A percentile compares a stretch with the other conserved stretches of the same genome.
phyloP scores from a whole-genome alignment of 2,797 vertebrate genomes.

The Rhinichthys osculus region DNA sequence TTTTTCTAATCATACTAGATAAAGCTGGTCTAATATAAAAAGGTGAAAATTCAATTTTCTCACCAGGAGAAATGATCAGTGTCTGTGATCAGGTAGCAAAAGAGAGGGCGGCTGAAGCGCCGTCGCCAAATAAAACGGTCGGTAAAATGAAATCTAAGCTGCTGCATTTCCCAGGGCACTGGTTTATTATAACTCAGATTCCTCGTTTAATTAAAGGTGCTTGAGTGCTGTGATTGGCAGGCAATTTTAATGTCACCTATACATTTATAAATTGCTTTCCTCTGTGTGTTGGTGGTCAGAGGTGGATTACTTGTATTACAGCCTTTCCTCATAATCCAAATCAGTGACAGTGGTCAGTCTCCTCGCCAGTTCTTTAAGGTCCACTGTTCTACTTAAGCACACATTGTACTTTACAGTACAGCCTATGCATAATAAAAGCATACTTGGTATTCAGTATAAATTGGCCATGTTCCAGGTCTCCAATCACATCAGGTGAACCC shows the following conservation, averaged over 20 bases:
- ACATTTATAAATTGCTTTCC: constrained; percentile 61
- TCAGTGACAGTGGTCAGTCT: constrained; percentile 37
- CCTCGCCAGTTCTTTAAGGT: constrained; percentile 3
- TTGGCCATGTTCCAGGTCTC: constrained; percentile 22
- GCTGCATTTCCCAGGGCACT: constrained; percentile 58
- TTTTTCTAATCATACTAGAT: constrained; percentile 62
- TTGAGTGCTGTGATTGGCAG: constrained; percentile 63
- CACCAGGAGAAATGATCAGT: constrained; percentile 65
- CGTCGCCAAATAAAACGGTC: constrained; percentile 62
- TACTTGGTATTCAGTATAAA: constrained; percentile 24
- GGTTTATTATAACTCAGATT: constrained; percentile 61
- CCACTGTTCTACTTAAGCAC: constrained; percentile 19
- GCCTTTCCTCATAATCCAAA: constrained; percentile 22
- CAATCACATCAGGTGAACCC: constrained; percentile 32
- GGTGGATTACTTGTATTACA: constrained; percentile 51
- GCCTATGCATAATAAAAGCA: constrained; percentile 36
- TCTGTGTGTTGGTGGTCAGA: constrained; percentile 44
- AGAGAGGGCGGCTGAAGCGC: constrained; percentile 65
- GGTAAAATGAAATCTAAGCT: constrained; percentile 70
- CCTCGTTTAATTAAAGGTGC: constrained; percentile 73
- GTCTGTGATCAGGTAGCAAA: constrained; percentile 66
- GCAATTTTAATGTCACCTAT: constrained; percentile 63
- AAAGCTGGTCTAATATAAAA: constrained; percentile 58
- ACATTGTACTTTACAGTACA: not conserved
- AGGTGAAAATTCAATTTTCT: constrained; percentile 68